Evolutionary conservation across 2,113 vertebrate species (phyloP).

Genomic region (Anhinga anhinga): DNA sequence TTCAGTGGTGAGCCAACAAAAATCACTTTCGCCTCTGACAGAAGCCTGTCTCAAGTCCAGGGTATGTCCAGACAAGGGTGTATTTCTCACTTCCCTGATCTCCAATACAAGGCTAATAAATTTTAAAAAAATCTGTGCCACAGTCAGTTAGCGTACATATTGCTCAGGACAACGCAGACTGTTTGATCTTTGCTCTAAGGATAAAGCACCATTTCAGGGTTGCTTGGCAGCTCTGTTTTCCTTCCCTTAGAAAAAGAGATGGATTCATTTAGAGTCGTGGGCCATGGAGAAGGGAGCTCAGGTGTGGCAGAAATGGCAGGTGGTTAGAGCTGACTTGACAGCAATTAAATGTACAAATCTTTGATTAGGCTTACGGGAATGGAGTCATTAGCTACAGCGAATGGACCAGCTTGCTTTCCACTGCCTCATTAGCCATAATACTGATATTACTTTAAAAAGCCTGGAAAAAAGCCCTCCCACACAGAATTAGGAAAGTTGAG

Average conservation of each 20-base stretch:
- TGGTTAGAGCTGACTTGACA: conserved; percentile 90
- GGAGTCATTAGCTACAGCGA: conserved; percentile 85
- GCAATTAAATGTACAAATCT: conserved; percentile 94
- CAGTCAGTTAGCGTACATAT: conserved; percentile 14
- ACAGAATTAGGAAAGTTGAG: conserved; percentile 54
- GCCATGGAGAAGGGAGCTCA: conserved; percentile 76
- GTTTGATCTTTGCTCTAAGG: conserved; percentile 68
- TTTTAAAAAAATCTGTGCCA: conserved; percentile 18
- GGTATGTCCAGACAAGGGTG: neutral
- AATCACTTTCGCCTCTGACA: neutral
- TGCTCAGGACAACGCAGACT: conserved; percentile 29
- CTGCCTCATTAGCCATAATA: conserved; percentile 78
- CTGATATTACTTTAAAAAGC: conserved; percentile 77
- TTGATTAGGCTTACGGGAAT: conserved; percentile 89
- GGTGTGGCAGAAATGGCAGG: conserved; percentile 86
- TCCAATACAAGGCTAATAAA: neutral
- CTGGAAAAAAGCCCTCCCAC: conserved; percentile 31
- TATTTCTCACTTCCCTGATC: neutral
- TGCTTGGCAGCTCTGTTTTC: conserved; percentile 86
- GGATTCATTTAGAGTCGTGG: conserved; percentile 78
- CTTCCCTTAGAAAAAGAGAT: conserved; percentile 78
- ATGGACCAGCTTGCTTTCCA: conserved; percentile 78
- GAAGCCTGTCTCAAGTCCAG: neutral
- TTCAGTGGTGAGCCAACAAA: neutral
- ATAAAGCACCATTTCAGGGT: conserved; percentile 74